phyloP scores from a whole-genome alignment of 2,888 invertebrate species.

The Himalopsyche japonica region DNA sequence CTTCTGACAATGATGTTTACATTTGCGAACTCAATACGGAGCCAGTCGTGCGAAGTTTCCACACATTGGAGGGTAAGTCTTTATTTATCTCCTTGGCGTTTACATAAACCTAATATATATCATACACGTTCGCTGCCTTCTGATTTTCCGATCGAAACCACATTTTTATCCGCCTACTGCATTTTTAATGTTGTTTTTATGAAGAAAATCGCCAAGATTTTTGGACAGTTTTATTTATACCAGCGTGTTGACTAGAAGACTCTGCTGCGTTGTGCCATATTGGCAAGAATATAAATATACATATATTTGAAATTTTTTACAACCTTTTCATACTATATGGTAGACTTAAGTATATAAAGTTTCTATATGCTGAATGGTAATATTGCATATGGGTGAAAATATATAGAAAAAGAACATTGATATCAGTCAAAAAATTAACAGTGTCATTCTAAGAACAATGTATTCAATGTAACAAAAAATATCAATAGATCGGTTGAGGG shows the following conservation, averaged over 20 bases:
- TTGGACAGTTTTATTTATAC: conserved; percentile 43
- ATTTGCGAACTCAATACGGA: conserved; percentile 82
- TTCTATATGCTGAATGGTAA: no score
- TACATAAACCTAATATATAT: background rate
- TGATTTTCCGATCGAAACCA: background rate
- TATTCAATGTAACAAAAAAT: no score
- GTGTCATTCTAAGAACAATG: no score
- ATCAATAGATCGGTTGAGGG: no score
- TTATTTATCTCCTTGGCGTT: background rate
- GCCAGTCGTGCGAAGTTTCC: conserved; percentile 77
- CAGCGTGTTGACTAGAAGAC: background rate
- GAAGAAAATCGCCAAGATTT: conserved; percentile 58
- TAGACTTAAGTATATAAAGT: no score
- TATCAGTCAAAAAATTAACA: no score
- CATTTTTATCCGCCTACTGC: background rate
- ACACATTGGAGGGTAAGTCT: conserved; percentile 71
- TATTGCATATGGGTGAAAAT: no score
- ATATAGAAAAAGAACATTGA: no score
- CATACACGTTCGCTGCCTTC: background rate
- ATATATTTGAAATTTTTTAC: no score
- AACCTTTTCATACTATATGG: no score
- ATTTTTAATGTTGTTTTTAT: background rate
- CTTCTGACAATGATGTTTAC: conserved; percentile 77
- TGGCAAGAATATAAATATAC: no score
- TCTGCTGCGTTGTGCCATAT: no score